Percentiles rank a stretch among this genome's conserved stretches.
phyloP scores from a whole-genome alignment of 2,888 invertebrate species.

The Drosophila gaucha region DNA sequence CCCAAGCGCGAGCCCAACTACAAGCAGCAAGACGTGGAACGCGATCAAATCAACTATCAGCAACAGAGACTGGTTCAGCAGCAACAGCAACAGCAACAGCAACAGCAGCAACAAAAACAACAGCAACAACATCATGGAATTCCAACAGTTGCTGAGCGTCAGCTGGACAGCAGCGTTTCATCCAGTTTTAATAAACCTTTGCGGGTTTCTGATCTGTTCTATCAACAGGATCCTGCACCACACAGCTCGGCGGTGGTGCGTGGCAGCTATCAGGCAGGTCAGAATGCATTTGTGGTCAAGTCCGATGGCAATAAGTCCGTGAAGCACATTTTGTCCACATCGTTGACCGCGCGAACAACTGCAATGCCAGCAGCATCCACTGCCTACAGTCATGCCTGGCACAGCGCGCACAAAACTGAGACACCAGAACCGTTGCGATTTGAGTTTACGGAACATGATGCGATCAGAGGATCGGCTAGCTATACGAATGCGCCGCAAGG shows the following conservation, averaged over 20 bases:
- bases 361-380: slow-evolving; percentile 30
- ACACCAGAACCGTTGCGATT: slow-evolving; percentile 81
- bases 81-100: slow-evolving; percentile 46
- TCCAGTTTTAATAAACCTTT: slow-evolving; percentile 58
- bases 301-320: slow-evolving; percentile 81
- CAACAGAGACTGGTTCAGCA: slow-evolving; percentile 59
- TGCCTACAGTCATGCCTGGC: slow-evolving; percentile 53
- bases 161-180: slow-evolving; percentile 48
- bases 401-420: slow-evolving; percentile 53
- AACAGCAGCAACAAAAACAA: slow-evolving; percentile 24
- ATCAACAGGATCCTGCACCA: slow-evolving; percentile 70
- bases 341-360: slow-evolving; percentile 44
- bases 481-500: slow-evolving; percentile 79
- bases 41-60: slow-evolving; percentile 57
- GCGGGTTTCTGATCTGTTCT: slow-evolving; percentile 68
- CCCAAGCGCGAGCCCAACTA: slow-evolving; percentile 82
- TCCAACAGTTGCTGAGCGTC: too few relatives aligned
- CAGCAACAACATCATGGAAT: slow-evolving; percentile 35
- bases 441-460: slow-evolving; percentile 83
- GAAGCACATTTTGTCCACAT: slow-evolving; percentile 72
- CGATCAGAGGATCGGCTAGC: slow-evolving; percentile 74
- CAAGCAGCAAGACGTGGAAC: slow-evolving; percentile 72
- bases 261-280: slow-evolving; percentile 80
- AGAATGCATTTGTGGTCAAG: slow-evolving; percentile 80
- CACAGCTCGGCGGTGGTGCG: slow-evolving; percentile 66